Conservation (phyloP, 2,888 invertebrate species). For the Spodoptera littoralis region DNA sequence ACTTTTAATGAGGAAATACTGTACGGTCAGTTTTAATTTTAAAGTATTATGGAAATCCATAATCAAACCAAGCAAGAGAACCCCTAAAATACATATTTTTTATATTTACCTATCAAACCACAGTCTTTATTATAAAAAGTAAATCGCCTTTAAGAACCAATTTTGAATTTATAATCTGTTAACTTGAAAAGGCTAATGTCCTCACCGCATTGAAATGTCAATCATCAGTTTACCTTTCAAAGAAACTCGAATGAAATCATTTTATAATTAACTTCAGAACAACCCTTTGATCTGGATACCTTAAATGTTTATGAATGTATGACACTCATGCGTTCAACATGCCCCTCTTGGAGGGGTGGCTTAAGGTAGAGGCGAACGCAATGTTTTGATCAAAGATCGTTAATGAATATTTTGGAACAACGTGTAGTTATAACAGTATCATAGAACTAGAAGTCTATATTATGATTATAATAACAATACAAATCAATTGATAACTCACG, state of each 20-base stretch:
- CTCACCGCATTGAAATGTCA: constrained; percentile 50
- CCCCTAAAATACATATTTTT: too few relatives aligned
- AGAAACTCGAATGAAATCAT: constrained; percentile 60
- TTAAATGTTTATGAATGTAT: constrained; percentile 74
- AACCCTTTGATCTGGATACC: constrained; percentile 79
- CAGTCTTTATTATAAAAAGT: too few relatives aligned
- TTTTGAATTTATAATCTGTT: not conserved
- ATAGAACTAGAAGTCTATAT: too few relatives aligned
- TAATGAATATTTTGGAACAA: too few relatives aligned
- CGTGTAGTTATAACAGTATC: not conserved
- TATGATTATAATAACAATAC: too few relatives aligned
- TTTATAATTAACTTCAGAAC: constrained; percentile 70
- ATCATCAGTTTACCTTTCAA: constrained; percentile 52
- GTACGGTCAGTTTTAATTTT: too few relatives aligned
- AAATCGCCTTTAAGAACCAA: too few relatives aligned
- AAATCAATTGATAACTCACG: too few relatives aligned
- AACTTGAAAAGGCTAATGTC: constrained; percentile 16
- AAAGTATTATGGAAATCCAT: too few relatives aligned
- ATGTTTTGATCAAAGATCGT: not conserved
- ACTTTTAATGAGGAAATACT: too few relatives aligned
- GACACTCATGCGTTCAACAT: constrained; percentile 71
- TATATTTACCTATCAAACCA: too few relatives aligned
- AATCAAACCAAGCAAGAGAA: too few relatives aligned
- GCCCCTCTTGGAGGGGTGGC: constrained; percentile 45
- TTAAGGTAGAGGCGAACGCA: constrained; percentile 47